Base-by-base conservation (phyloP, 2,797 vertebrate species). In the Semaprochilodus insignis region DNA sequence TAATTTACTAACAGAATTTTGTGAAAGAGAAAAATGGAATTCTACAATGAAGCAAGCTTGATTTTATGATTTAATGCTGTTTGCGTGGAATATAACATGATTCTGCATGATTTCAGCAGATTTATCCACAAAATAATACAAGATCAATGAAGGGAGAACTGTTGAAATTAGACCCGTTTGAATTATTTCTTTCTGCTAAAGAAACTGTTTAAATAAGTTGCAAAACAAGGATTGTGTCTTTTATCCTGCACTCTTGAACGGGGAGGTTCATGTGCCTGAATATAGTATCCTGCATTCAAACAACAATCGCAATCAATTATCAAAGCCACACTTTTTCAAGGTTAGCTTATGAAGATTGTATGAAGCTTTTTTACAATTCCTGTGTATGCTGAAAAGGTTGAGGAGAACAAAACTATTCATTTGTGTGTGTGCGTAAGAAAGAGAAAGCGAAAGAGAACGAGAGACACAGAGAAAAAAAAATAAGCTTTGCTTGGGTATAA, bases 401-500 rank as follows among this genome's bases (percentile, higher is more conserved):
- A 34, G 54, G 3, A 55, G 16, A 8, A 34, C 3, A 67, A 67
- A 40, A 69, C 21, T 40, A n/a, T 74, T 57, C 34, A 16, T 57
- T 16, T 74, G 51, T 55, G 27, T 73, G 11, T 31, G 51, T 15
- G 51, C 5, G 40, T 6, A 10, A 1, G 17, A 51, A 13, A 0
- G 44, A 36, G 69, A 2, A 1, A 40, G n/a, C 13, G 67, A 40
- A 5, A 40, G 7, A n/a, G 17, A 62, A 78, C 31, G 57, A 60
- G 80, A 44, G 16, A 54, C 27, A 52, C 23, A 60, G 51, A 74
- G 74, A 60, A 55, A 69, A 40, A 62, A 55, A 55, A 34, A 67
- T 65, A 67, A 48, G 25, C 76, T 73, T 74, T 73, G 31, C 67
- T 60, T 75, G 36, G 60, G 66, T 77, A 52, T 71, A 70, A 81